These are phyloP conservation scores for Xenops minutus DNA, from an alignment of 2,797 vertebrate species.

Conservation along the genomic window DNA sequence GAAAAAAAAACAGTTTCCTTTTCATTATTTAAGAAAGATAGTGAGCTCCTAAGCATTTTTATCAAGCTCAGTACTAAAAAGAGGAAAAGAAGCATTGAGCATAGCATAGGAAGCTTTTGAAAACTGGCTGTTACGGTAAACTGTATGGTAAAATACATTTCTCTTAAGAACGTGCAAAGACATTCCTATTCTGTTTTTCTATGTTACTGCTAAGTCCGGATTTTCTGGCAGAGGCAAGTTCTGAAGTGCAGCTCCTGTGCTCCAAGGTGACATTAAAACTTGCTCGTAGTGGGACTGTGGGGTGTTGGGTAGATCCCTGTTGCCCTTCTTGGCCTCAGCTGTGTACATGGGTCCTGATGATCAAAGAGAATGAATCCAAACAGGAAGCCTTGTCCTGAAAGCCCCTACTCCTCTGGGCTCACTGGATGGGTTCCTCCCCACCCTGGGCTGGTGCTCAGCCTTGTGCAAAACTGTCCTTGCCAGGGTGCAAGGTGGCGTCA, in stretches of 20 bases:
- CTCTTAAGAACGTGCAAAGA: not conserved
- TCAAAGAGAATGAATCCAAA: not conserved
- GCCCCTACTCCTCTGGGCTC: not conserved
- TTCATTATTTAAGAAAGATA: conserved; percentile 16
- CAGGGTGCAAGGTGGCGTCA: not conserved
- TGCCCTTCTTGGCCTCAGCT: not conserved
- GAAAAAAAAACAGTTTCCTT: not conserved
- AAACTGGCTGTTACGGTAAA: not conserved
- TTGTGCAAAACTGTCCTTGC: not conserved
- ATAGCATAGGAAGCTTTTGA: conserved; percentile 36
- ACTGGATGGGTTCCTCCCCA: not conserved
- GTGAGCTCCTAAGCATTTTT: conserved; percentile 59
- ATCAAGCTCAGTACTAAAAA: conserved; percentile 47
- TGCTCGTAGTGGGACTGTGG: not conserved
- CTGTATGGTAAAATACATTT: not conserved
- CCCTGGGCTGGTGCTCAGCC: too few relatives aligned
- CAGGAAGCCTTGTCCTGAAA: not conserved
- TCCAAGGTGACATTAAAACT: not conserved
- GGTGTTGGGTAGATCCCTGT: not conserved
- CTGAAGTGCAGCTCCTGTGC: not conserved
- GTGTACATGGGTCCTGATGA: not conserved
- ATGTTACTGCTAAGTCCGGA: not conserved
- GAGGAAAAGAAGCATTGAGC: conserved; percentile 17
- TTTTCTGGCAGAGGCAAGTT: not conserved
- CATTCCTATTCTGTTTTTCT: not conserved